Conservation (phyloP, 2,797 vertebrate genomes). For the Acipenser transmontanus region DNA sequence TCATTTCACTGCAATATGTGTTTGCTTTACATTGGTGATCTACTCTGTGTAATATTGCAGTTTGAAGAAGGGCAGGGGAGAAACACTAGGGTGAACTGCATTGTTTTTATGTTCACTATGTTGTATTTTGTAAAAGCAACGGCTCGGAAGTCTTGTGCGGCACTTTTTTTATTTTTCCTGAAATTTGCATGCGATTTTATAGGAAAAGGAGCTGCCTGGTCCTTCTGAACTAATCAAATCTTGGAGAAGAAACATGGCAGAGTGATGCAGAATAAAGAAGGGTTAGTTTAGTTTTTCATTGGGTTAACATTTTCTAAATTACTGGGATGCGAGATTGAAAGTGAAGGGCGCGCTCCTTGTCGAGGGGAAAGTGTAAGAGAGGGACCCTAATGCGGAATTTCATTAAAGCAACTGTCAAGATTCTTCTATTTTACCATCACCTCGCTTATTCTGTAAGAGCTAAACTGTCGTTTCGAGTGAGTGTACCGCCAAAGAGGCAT, state of each 20-base stretch:
- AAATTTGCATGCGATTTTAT: background rate
- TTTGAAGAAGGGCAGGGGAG: background rate
- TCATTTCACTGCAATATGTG: too few relatives aligned
- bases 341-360: conserved; percentile 74
- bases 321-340: conserved; percentile 70
- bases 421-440: conserved; percentile 80
- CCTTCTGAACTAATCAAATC: conserved; percentile 13
- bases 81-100: background rate
- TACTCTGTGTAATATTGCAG: background rate
- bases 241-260: conserved; percentile 42
- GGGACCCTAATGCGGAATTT: conserved; percentile 85
- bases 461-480: conserved; percentile 90
- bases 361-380: conserved; percentile 65
- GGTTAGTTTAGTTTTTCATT: conserved; percentile 62
- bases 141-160: background rate
- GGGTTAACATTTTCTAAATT: conserved; percentile 74
- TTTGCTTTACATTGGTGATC: background rate
- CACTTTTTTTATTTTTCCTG: conserved; percentile 11
- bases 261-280: conserved; percentile 51
- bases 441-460: conserved; percentile 75
- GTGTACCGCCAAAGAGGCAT: conserved; percentile 85
- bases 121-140: conserved; percentile 3
- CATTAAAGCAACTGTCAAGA: conserved; percentile 94
- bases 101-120: background rate
- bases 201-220: conserved; percentile 2